Conservation (phyloP, 2,888 invertebrate species). For the Drosophila kuntzei region DNA sequence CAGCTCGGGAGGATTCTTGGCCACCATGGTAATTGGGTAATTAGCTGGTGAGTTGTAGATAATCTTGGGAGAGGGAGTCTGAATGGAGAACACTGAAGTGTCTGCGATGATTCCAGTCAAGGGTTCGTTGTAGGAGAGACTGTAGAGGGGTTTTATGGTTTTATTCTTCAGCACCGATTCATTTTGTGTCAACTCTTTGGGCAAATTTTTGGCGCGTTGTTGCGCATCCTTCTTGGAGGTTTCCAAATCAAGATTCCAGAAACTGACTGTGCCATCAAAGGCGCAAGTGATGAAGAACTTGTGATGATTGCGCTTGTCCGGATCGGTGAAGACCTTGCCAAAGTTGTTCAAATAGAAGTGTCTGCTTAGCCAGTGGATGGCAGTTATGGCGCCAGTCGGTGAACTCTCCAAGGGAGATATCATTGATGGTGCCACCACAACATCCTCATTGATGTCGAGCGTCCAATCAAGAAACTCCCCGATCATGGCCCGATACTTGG, state of each 20-base stretch:
- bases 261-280: slow-evolving; percentile 89
- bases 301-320: slow-evolving; percentile 84
- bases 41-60: slow-evolving; percentile 64
- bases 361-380: slow-evolving; percentile 90
- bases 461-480: slow-evolving; percentile 90
- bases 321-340: slow-evolving; percentile 86
- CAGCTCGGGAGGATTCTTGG: slow-evolving; percentile 64
- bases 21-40: slow-evolving; percentile 52
- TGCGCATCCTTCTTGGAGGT: slow-evolving; percentile 46
- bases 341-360: slow-evolving; percentile 87
- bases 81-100: slow-evolving; percentile 67
- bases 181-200: slow-evolving; percentile 87
- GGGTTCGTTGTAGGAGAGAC: slow-evolving; percentile 86
- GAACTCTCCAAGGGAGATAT: slow-evolving; percentile 88
- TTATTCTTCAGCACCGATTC: slow-evolving; percentile 88
- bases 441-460: slow-evolving; percentile 87
- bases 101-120: slow-evolving; percentile 83
- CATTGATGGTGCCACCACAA: slow-evolving; percentile 87
- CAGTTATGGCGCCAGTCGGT: slow-evolving; percentile 88
- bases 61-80: slow-evolving; percentile 36
- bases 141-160: slow-evolving; percentile 88
- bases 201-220: slow-evolving; percentile 82
- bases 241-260: slow-evolving; percentile 89
- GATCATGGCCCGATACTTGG: slow-evolving; percentile 88
- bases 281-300: slow-evolving; percentile 89